Conservation (phyloP, 1,140 invertebrate genomes). For the Drosophila serrata region DNA sequence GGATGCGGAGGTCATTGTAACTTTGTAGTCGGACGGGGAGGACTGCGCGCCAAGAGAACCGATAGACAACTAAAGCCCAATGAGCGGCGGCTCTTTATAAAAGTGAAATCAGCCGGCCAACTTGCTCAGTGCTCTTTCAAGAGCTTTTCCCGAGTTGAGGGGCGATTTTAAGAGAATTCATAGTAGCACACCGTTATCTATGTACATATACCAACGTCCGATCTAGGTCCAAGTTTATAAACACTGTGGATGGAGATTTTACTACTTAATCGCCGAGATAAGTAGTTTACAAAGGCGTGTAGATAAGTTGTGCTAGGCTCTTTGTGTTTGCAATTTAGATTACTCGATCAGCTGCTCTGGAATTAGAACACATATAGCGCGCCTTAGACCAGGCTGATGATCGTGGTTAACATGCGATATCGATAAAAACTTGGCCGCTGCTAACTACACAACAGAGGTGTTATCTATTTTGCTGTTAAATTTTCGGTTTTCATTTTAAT, state of each 20-base stretch:
- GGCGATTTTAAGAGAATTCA: neutral
- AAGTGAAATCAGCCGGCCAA: constrained; percentile 30
- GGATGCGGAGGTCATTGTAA: constrained; percentile 12
- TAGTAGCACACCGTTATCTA: constrained; percentile 10
- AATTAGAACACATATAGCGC: constrained; percentile 16
- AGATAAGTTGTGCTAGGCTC: neutral
- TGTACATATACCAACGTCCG: neutral
- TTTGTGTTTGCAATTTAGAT: neutral
- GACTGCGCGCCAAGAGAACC: constrained; percentile 21
- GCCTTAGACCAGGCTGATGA: constrained; percentile 11
- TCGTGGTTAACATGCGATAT: constrained; percentile 15
- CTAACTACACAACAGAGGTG: neutral
- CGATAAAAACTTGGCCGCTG: neutral
- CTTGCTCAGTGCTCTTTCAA: constrained; percentile 25
- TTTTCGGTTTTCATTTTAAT: neutral
- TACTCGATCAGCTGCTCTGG: constrained; percentile 1
- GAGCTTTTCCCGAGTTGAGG: neutral
- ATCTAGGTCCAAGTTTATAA: neutral
- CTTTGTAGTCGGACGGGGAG: neutral
- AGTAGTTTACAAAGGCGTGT: neutral
- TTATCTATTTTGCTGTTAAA: constrained; percentile 77
- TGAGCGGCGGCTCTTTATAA: neutral
- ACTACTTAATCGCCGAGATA: constrained; percentile 1
- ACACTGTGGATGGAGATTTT: neutral
- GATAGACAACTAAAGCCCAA: constrained; percentile 1